phyloP scores from a whole-genome alignment of 1,140 invertebrate genomes.

The Drosophila nannoptera region DNA sequence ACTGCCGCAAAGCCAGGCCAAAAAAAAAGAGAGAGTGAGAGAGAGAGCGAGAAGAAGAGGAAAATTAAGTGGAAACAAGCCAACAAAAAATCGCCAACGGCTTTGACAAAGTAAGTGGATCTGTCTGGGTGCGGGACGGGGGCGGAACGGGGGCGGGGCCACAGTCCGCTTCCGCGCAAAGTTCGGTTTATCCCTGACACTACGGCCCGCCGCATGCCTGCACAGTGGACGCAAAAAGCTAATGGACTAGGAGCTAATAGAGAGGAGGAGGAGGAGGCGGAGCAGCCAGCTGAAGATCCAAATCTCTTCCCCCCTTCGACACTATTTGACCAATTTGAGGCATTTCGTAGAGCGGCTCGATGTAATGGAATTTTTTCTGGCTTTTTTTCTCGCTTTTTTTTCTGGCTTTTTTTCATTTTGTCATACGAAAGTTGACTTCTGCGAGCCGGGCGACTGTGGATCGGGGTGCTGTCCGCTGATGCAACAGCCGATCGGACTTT shows the following conservation, averaged over 20 bases:
- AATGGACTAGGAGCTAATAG: conserved; percentile 32
- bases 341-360: too few species aligned
- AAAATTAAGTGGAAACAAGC: conserved; percentile 10
- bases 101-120: conserved; percentile 22
- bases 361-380: neutral
- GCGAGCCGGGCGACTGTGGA: too few species aligned
- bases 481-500: too few species aligned
- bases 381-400: conserved; percentile 15
- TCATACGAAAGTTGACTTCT: too few species aligned
- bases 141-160: neutral
- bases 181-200: conserved; percentile 9
- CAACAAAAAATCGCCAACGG: conserved; percentile 38
- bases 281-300: too few species aligned
- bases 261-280: too few species aligned
- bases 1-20: conserved; percentile 23
- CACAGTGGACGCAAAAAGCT: conserved; percentile 32
- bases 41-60: neutral
- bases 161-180: conserved; percentile 7
- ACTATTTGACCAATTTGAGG: too few species aligned
- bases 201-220: neutral
- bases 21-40: neutral
- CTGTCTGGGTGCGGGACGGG: neutral
- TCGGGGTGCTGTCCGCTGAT: neutral
- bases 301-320: too few species aligned
- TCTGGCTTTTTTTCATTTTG: neutral